Evolutionary conservation across 2,888 invertebrate species (phyloP), one percentile per base, ranked within the genome.

Genomic region (Belgica antarctica): DNA sequence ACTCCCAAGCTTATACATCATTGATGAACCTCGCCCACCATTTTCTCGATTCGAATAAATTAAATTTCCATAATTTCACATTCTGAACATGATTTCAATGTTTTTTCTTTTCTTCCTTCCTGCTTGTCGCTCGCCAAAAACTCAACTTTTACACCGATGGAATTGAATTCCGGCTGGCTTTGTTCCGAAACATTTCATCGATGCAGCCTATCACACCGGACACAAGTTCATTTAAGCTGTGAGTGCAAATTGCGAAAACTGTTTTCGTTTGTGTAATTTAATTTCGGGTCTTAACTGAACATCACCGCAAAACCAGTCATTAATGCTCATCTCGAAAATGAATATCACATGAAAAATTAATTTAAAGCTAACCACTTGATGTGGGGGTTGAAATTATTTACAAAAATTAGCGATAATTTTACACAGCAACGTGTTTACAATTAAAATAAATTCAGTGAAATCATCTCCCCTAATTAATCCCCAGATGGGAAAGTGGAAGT

Each of bases 161-260:
- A 52, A 59, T 25, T 4, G 3, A n/a, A n/a, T n/a, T n/a, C n/a
- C n/a, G n/a, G n/a, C n/a, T n/a, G n/a, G n/a, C n/a, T n/a, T n/a
- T n/a, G n/a, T n/a, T 59, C 59, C 27, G 10, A 2, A 19, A 22
- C 24, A 22, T 27, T 19, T 15, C 27, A 15, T 41, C n/a, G 36
- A 46, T 24, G 46, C 68, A 28, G 31, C 63, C 47, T 68, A 68
- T 46, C 68, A 57, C 27, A 68, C 68, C 46, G 68, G 68, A 57
- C 68, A 68, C 34, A 68, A 68, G 47, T 68, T 68, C 57, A 68
- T 68, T 68, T 68, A 68, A 68, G 47, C 68, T 68, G 68, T 68
- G 68, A 68, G 68, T 68, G 12, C 41, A 41, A 41, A n/a, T 41
- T 41, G 41, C 41, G 10, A 15, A 41, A 2, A 27, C 27, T 62